These are phyloP conservation scores for Tiliacea citrago DNA, from an alignment of 2,888 invertebrate genomes.

Conservation along the genomic window DNA sequence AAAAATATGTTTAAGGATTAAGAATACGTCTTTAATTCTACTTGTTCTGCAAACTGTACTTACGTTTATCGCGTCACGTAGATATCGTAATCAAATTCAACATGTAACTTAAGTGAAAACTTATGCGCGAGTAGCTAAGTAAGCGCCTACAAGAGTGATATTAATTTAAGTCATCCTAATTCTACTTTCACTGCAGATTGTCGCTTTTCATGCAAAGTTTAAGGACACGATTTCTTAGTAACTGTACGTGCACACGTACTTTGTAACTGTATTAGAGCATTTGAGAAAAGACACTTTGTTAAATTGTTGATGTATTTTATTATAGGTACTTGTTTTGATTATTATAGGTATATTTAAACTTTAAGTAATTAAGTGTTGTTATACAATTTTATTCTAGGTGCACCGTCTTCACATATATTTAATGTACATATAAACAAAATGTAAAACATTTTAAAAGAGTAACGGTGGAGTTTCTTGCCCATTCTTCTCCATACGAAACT, in stretches of 20 bases:
- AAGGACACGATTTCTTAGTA: neutral
- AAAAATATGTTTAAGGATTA: neutral
- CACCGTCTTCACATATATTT: too few relatives aligned
- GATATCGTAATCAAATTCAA: constrained; percentile 59
- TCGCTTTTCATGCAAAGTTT: constrained; percentile 20
- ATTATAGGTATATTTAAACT: neutral
- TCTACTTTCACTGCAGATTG: constrained; percentile 30
- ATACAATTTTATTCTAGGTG: too few relatives aligned
- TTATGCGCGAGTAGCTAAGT: constrained; percentile 60
- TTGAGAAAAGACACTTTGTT: neutral
- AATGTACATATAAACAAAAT: too few relatives aligned
- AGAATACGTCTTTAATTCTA: too few relatives aligned
- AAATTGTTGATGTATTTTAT: neutral
- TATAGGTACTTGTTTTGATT: neutral
- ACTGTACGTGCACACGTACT: constrained; percentile 1
- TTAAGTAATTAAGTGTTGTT: too few relatives aligned
- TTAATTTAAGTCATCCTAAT: constrained; percentile 62
- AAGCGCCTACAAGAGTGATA: constrained; percentile 52
- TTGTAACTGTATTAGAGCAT: constrained; percentile 5
- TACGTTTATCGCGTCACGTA: constrained; percentile 58
- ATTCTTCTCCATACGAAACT: too few relatives aligned
- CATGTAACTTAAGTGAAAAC: constrained; percentile 59
- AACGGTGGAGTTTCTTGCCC: too few relatives aligned
- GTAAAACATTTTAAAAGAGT: too few relatives aligned
- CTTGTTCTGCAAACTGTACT: constrained; percentile 38